Conservation (phyloP, 2,888 invertebrate genomes). For the Nebria salina region DNA sequence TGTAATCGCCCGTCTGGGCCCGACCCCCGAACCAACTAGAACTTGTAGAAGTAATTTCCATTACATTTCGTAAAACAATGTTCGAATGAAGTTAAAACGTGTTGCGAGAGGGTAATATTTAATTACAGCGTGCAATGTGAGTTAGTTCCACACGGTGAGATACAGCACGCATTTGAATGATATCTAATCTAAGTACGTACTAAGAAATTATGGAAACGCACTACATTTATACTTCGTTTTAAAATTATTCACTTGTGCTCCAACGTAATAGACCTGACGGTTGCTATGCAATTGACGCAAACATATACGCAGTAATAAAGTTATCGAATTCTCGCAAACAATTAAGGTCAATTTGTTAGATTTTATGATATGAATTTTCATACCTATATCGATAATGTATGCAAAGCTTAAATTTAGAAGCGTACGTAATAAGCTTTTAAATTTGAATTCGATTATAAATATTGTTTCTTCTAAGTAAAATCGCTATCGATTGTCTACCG, state of each 20-base stretch:
- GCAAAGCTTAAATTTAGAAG: not conserved
- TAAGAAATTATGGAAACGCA: not conserved
- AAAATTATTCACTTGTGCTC: too few relatives aligned
- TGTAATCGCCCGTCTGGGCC: conserved; percentile 14
- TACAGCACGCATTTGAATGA: conserved; percentile 26
- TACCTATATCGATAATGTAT: too few relatives aligned
- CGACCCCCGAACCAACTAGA: conserved; percentile 4
- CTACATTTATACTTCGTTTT: not conserved
- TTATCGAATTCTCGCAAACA: too few relatives aligned
- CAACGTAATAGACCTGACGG: too few relatives aligned
- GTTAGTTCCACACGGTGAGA: conserved; percentile 4
- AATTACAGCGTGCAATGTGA: conserved; percentile 19
- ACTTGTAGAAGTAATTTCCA: conserved; percentile 29
- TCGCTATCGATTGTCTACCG: not conserved
- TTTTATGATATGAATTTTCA: too few relatives aligned
- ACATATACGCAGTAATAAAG: too few relatives aligned
- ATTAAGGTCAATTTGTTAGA: too few relatives aligned
- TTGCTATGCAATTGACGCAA: too few relatives aligned
- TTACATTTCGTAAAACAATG: conserved; percentile 40
- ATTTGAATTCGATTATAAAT: not conserved
- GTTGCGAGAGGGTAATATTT: conserved; percentile 31
- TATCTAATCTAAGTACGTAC: not conserved
- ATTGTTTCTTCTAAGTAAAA: not conserved
- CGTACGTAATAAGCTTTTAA: not conserved
- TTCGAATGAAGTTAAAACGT: conserved; percentile 39